These are phyloP conservation scores for Pinna nobilis DNA, from an alignment of 1,140 invertebrate genomes.

Conservation along the genomic window DNA sequence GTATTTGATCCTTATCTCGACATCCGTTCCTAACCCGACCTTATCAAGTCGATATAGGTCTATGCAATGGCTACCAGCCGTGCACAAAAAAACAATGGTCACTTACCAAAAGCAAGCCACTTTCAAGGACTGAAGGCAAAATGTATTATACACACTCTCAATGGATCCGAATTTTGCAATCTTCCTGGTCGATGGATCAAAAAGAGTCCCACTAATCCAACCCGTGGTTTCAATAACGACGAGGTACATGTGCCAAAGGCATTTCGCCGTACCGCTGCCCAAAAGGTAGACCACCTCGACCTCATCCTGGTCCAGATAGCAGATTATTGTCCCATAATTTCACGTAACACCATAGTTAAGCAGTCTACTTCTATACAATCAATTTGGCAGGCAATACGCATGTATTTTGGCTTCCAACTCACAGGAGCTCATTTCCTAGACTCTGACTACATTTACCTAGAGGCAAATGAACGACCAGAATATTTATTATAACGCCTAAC, in stretches of 20 bases:
- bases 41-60: too few species aligned
- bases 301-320: constrained; percentile 48
- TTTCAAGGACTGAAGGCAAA: constrained; percentile 34
- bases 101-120: constrained; percentile 21
- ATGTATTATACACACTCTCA: constrained; percentile 28
- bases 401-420: constrained; percentile 48
- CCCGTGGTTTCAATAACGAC: constrained; percentile 22
- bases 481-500: constrained; percentile 46
- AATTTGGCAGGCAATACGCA: constrained; percentile 48
- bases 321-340: constrained; percentile 46
- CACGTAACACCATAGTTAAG: constrained; percentile 30
- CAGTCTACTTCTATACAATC: constrained; percentile 48
- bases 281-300: constrained; percentile 32
- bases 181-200: constrained; percentile 38
- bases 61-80: constrained; percentile 13
- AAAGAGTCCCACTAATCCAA: constrained; percentile 18
- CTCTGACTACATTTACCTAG: constrained; percentile 34
- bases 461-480: constrained; percentile 41
- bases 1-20: too few species aligned
- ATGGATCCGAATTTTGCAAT: constrained; percentile 24
- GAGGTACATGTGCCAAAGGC: constrained; percentile 15
- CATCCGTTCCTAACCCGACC: too few species aligned
- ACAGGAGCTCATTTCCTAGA: constrained; percentile 43
- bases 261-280: constrained; percentile 24
- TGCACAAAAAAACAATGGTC: constrained; percentile 33